Percentiles rank a stretch among this genome's conserved stretches.
Evolutionary conservation across 2,797 vertebrate species (phyloP).

Genomic region (Avahi laniger): DNA sequence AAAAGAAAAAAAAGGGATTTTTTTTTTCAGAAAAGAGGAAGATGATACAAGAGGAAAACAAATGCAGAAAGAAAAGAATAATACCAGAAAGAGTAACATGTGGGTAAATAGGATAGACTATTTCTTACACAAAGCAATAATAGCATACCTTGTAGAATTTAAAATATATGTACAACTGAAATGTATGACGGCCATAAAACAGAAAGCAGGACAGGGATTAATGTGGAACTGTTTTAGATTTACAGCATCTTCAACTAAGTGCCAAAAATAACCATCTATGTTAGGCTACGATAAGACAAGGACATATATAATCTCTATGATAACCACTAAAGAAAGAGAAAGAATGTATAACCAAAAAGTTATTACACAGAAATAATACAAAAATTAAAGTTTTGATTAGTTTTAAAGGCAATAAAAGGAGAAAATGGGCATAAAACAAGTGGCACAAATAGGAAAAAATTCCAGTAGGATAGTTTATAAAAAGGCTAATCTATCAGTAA

Average conservation of each 20-base stretch:
- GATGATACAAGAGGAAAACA: background rate
- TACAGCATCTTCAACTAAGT: background rate
- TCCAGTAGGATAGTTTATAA: background rate
- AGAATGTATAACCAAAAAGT: background rate
- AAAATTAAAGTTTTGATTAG: background rate
- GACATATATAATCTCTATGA: background rate
- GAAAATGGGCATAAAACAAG: background rate
- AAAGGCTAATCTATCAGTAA: background rate
- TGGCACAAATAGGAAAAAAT: background rate
- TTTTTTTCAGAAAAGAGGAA: background rate
- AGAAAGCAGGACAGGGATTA: background rate
- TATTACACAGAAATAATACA: background rate
- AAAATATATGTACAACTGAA: background rate
- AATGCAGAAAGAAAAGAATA: background rate
- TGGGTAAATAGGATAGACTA: background rate
- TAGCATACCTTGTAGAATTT: background rate
- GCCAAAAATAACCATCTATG: background rate
- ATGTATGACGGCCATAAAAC: background rate
- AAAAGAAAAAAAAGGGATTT: background rate
- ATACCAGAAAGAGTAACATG: background rate
- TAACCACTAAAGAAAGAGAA: background rate
- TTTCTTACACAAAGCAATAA: background rate
- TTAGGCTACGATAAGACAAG: background rate
- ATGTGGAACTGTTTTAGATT: background rate
- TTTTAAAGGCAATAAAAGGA: background rate